These are phyloP conservation scores for Lithophane socia DNA, from an alignment of 2,888 invertebrate genomes.

Conservation along the genomic window DNA sequence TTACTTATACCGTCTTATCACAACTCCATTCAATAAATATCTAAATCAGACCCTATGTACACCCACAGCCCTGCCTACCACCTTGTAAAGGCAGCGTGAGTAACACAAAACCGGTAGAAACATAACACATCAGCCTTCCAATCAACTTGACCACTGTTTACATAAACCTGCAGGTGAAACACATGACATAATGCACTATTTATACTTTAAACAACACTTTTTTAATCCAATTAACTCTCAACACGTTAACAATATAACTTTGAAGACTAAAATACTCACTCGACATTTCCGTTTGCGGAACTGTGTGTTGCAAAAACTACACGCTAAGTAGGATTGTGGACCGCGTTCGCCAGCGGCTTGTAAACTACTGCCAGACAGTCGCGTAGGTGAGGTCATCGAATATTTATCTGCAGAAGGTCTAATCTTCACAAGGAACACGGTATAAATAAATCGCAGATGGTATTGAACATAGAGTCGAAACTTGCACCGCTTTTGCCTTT, in stretches of 20 bases:
- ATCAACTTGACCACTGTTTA: constrained; percentile 59
- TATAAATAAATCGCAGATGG: not conserved
- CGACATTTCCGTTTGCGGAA: constrained; percentile 37
- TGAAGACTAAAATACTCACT: constrained; percentile 52
- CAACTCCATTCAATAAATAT: constrained; percentile 1
- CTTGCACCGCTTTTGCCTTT: not conserved
- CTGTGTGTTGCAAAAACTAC: constrained; percentile 25
- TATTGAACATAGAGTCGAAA: constrained; percentile 6
- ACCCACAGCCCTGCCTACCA: constrained; percentile 17
- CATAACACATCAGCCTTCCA: constrained; percentile 38
- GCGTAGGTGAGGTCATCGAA: constrained; percentile 35
- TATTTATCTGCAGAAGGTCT: constrained; percentile 38
- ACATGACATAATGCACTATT: constrained; percentile 41
- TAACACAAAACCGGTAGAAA: constrained; percentile 49
- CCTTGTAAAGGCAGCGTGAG: constrained; percentile 20
- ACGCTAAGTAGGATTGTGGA: not conserved
- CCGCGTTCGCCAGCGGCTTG: constrained; percentile 35
- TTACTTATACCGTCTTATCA: constrained; percentile 9
- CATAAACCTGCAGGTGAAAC: constrained; percentile 40
- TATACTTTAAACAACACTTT: constrained; percentile 11
- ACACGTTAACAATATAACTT: constrained; percentile 10
- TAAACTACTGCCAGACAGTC: constrained; percentile 39
- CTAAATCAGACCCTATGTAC: not conserved
- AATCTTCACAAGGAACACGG: not conserved
- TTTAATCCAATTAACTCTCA: not conserved